Percentiles rank a stretch among this genome's conserved stretches.
Evolutionary conservation across 2,113 vertebrate species (phyloP).

Genomic region (Chionomys nivalis): DNA sequence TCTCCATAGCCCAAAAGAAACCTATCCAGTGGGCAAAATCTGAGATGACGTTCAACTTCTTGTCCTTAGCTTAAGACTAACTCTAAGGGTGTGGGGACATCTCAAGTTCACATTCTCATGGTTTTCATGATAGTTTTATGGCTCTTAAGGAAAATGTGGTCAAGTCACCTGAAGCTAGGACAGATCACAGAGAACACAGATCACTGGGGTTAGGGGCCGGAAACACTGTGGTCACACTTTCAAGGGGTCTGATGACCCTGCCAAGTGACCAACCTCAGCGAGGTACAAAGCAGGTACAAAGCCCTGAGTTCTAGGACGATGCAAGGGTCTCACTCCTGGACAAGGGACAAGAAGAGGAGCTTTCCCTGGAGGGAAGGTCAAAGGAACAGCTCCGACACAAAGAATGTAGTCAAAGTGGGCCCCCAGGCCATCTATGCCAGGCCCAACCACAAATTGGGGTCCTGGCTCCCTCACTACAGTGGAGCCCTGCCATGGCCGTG

Average conservation of each 20-base stretch:
- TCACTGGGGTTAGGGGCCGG: fast-evolving
- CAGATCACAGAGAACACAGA: fast-evolving
- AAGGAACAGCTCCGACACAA: background rate
- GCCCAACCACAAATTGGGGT: background rate
- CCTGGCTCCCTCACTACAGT: background rate
- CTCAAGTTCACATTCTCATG: fast-evolving
- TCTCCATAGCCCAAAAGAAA: background rate
- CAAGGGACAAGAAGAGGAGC: background rate
- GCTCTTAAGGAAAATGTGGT: background rate
- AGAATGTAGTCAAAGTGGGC: background rate
- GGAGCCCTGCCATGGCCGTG: background rate
- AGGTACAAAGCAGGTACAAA: fast-evolving
- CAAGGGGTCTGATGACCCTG: background rate
- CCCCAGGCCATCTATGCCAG: background rate
- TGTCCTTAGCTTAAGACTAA: background rate
- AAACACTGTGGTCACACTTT: background rate
- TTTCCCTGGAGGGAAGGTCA: no score
- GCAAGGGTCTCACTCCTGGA: background rate
- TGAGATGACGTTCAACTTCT: background rate
- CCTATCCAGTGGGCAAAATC: background rate
- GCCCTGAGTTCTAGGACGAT: background rate
- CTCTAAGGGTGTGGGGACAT: background rate
- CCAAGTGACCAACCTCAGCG: background rate
- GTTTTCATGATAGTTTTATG: background rate
- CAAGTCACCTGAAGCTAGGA: background rate